These are phyloP conservation scores for Artibeus lituratus DNA, from an alignment of 2,797 vertebrate genomes.

Conservation along the genomic window DNA sequence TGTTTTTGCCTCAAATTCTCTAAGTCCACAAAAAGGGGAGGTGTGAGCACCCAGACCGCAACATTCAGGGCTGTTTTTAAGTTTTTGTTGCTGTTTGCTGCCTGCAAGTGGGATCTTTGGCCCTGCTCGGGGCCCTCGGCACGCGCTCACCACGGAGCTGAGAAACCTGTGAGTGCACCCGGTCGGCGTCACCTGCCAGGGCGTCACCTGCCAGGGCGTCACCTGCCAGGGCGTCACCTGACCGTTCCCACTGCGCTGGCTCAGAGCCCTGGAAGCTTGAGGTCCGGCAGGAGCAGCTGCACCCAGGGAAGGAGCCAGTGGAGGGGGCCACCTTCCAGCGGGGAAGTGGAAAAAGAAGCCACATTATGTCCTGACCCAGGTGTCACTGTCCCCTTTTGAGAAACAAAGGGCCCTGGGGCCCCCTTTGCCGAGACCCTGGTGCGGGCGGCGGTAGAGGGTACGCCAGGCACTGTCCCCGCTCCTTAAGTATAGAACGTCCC, in stretches of 20 bases:
- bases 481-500: too few relatives aligned
- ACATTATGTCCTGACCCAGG: background rate
- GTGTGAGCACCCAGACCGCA: rapidly evolving
- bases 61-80: background rate
- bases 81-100: background rate
- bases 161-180: rapidly evolving
- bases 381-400: background rate
- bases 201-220: rapidly evolving
- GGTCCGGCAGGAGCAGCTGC: too few relatives aligned
- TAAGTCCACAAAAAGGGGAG: too few relatives aligned
- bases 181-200: rapidly evolving
- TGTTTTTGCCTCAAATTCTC: too few relatives aligned
- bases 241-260: background rate
- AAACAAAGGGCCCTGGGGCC: rapidly evolving
- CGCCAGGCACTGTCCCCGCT: too few relatives aligned
- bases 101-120: too few relatives aligned
- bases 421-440: background rate
- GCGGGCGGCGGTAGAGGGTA: too few relatives aligned
- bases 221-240: rapidly evolving
- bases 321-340: background rate
- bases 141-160: rapidly evolving
- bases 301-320: background rate
- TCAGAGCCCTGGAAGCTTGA: background rate
- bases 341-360: background rate
- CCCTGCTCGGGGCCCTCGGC: background rate